These are phyloP conservation scores for Brassicogethes aeneus DNA, from an alignment of 2,888 invertebrate genomes.

Conservation along the genomic window DNA sequence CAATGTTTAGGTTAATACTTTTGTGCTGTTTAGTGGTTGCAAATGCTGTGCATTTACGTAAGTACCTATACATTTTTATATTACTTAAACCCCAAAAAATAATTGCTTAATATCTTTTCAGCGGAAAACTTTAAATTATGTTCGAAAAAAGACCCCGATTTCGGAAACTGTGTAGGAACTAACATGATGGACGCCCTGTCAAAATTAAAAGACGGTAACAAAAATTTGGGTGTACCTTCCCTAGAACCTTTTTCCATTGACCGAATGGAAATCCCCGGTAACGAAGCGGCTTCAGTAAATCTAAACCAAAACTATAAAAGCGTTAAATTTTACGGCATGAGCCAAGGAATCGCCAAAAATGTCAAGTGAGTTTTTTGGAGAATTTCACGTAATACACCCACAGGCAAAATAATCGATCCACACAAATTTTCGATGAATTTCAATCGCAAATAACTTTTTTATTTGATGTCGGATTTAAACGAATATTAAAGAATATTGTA, in stretches of 20 bases:
- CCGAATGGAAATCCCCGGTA: constrained; percentile 46
- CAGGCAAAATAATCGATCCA: too few species aligned
- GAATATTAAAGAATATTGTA: too few species aligned
- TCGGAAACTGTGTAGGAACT: background rate
- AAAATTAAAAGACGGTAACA: background rate
- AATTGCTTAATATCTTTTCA: too few species aligned
- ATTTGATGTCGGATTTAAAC: too few species aligned
- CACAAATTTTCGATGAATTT: too few species aligned
- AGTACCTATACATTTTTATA: too few species aligned
- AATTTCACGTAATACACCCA: too few species aligned
- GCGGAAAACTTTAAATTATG: background rate
- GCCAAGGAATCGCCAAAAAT: background rate
- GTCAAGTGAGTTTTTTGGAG: background rate
- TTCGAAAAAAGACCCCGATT: background rate
- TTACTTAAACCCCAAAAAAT: too few species aligned
- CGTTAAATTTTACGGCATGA: constrained; percentile 53
- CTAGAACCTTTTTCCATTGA: background rate
- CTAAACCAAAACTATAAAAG: constrained; percentile 55
- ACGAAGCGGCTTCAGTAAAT: constrained; percentile 44
- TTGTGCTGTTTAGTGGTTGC: too few species aligned
- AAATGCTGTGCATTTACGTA: too few species aligned
- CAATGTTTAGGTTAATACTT: too few species aligned
- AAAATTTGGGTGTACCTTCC: background rate
- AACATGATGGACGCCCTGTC: background rate
- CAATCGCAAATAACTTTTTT: too few species aligned